phyloP scores from a whole-genome alignment of 2,113 vertebrate genomes.

The Lophochroa leadbeateri region DNA sequence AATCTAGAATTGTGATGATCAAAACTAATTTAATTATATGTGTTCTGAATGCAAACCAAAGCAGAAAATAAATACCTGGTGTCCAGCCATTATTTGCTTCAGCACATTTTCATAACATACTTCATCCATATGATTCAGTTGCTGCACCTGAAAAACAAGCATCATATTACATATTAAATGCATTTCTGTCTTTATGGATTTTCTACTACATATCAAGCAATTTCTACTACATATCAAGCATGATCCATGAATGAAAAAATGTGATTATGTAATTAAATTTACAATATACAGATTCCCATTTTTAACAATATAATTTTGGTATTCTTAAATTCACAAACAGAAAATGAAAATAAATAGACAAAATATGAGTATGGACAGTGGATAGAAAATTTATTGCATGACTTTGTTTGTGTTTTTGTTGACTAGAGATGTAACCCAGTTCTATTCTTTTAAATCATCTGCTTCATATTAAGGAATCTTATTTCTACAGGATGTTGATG shows the following conservation, averaged over 20 bases:
- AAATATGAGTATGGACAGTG: background rate
- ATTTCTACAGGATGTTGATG: background rate
- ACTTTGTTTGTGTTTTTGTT: background rate
- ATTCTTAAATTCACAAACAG: background rate
- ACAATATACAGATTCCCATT: background rate
- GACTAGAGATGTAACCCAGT: background rate
- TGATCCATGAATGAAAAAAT: background rate
- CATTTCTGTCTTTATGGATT: background rate
- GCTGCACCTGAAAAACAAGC: slow-evolving; percentile 83
- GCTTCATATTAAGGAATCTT: background rate
- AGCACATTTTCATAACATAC: slow-evolving; percentile 95
- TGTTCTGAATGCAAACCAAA: background rate
- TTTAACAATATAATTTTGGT: background rate
- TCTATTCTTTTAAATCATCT: background rate
- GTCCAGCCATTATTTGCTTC: slow-evolving; percentile 91
- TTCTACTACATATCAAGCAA: background rate
- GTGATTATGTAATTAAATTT: background rate
- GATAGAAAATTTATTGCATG: background rate
- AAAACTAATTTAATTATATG: background rate
- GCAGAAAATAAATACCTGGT: slow-evolving; percentile 83
- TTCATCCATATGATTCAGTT: slow-evolving; percentile 95
- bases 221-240: background rate
- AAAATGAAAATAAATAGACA: background rate
- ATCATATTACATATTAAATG: background rate
- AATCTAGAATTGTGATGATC: background rate